Percentiles rank a stretch among this genome's conserved stretches.
Conservation (phyloP, 2,888 invertebrate genomes). For the Conchocele bisecta region DNA sequence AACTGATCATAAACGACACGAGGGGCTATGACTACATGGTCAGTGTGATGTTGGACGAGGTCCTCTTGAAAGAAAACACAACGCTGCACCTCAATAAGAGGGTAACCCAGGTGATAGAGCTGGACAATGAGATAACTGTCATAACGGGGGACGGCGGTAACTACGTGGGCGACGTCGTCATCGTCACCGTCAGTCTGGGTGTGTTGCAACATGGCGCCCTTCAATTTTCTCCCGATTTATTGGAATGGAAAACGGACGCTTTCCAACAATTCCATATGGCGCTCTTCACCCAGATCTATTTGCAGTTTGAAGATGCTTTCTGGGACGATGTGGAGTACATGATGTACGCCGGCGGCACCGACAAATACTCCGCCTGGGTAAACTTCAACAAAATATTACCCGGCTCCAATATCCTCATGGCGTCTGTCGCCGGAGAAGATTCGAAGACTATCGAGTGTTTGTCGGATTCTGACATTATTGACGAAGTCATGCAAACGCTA, state of each 20-base stretch:
- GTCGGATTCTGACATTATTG: not conserved
- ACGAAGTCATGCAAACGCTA: not conserved
- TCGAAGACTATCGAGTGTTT: not conserved
- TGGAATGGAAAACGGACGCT: conserved; percentile 4
- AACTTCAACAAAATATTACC: not conserved
- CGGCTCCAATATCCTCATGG: not conserved
- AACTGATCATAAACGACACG: not conserved
- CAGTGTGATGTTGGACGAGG: not conserved
- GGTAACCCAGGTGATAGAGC: not conserved
- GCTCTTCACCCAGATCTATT: not conserved
- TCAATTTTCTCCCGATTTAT: not conserved
- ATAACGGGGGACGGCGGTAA: not conserved
- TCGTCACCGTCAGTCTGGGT: not conserved
- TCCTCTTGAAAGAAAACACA: not conserved
- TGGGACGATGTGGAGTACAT: conserved; percentile 6
- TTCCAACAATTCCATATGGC: conserved; percentile 9
- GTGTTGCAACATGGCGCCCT: not conserved
- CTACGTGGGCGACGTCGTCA: not conserved
- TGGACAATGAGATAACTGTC: not conserved
- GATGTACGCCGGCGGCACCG: conserved; percentile 4
- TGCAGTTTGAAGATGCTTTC: not conserved
- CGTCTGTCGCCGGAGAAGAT: not conserved
- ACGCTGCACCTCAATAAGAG: not conserved
- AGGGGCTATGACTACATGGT: not conserved
- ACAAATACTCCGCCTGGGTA: not conserved